Evolutionary conservation across 2,113 vertebrate species (phyloP).

Genomic region (Protobothrops flavoviridis): DNA sequence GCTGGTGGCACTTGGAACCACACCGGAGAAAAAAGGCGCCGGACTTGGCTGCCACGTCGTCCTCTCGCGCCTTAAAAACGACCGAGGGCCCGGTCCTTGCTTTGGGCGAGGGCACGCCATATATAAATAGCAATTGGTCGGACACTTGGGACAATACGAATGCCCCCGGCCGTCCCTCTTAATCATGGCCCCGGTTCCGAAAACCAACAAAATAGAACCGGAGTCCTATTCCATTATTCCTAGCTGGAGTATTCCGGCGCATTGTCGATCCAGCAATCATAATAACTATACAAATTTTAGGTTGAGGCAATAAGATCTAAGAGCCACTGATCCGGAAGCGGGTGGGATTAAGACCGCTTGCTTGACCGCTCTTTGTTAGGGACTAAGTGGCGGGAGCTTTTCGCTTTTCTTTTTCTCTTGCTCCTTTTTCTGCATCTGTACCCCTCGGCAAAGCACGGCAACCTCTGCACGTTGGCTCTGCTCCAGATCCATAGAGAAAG

Average conservation of each 20-base stretch:
- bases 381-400: not conserved
- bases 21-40: not conserved
- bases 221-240: no score
- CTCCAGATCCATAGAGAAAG: not conserved
- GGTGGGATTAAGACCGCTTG: not conserved
- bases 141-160: not conserved
- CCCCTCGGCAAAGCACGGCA: constrained; percentile 3
- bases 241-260: not conserved
- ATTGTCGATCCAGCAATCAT: not conserved
- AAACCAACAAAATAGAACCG: no score
- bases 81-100: not conserved
- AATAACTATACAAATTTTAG: not conserved
- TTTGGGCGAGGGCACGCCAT: no score
- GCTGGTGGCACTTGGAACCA: not conserved
- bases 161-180: no score
- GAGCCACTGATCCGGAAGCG: not conserved
- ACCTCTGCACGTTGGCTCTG: not conserved
- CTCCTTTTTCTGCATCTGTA: not conserved
- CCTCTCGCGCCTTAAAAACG: not conserved
- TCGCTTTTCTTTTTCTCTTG: constrained; percentile 1
- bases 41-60: fast-evolving
- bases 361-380: not conserved
- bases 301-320: no score
- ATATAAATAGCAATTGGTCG: not conserved
- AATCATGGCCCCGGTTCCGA: no score